These are phyloP conservation scores for Anser cygnoides DNA, from an alignment of 2,113 vertebrate species.

Conservation along the genomic window DNA sequence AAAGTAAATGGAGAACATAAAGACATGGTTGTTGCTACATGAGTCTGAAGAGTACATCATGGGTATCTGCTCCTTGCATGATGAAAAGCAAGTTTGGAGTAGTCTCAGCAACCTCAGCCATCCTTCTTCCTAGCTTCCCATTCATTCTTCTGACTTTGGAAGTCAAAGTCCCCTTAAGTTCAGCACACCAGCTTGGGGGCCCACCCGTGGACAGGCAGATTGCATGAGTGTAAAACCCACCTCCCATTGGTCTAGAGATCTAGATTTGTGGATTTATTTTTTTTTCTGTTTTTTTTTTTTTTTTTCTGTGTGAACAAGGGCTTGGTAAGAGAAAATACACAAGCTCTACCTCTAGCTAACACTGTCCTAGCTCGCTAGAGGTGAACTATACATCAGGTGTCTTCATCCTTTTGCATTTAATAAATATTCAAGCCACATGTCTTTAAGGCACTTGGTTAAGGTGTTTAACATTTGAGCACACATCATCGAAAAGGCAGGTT, in stretches of 20 bases:
- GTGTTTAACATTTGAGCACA: slow-evolving; percentile 29
- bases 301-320: background rate
- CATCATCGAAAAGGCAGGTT: slow-evolving; percentile 9
- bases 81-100: background rate
- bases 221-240: background rate
- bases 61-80: background rate
- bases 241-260: background rate
- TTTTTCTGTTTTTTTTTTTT: too few species aligned
- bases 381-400: background rate
- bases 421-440: slow-evolving; percentile 13
- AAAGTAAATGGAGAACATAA: background rate
- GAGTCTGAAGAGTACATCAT: background rate
- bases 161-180: background rate
- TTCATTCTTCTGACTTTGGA: background rate
- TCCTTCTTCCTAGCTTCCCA: background rate
- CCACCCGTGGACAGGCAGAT: background rate
- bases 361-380: background rate
- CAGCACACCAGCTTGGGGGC: background rate
- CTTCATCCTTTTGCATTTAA: background rate
- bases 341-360: background rate
- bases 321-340: background rate
- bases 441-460: slow-evolving; percentile 4
- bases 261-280: background rate
- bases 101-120: background rate
- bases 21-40: background rate